phyloP scores from a whole-genome alignment of 2,888 invertebrate genomes.

The Serrognathus titanus region DNA sequence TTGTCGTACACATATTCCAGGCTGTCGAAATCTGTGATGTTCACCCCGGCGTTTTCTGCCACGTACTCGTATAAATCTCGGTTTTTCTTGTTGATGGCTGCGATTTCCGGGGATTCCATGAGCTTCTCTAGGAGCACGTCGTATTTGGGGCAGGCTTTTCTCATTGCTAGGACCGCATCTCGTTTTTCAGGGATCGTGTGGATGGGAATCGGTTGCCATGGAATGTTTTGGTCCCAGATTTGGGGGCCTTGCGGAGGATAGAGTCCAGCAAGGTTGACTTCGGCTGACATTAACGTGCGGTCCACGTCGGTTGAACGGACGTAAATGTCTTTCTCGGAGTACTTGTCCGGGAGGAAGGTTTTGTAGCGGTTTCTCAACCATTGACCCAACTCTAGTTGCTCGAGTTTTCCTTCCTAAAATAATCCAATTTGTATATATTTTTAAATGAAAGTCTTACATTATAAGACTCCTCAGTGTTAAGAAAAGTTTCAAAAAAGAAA shows the following conservation, averaged over 20 bases:
- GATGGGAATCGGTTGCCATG: constrained; percentile 78
- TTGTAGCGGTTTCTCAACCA: constrained; percentile 72
- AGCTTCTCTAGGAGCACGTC: constrained; percentile 57
- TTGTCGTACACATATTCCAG: constrained; percentile 64
- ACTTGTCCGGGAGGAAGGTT: constrained; percentile 55
- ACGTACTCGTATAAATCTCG: constrained; percentile 64
- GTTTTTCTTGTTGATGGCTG: constrained; percentile 56
- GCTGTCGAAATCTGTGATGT: constrained; percentile 54
- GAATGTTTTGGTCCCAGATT: constrained; percentile 58
- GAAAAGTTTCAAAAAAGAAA: neutral
- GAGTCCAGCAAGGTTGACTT: constrained; percentile 74
- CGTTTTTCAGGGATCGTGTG: constrained; percentile 62
- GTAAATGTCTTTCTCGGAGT: constrained; percentile 57
- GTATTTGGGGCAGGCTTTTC: constrained; percentile 64
- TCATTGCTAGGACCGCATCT: constrained; percentile 63
- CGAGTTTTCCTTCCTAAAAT: constrained; percentile 64
- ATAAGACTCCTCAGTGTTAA: too few relatives aligned
- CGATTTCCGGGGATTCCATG: constrained; percentile 35
- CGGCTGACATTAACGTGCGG: constrained; percentile 85
- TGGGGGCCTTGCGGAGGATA: constrained; percentile 62
- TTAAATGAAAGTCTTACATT: neutral
- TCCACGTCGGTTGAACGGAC: constrained; percentile 81
- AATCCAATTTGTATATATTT: constrained; percentile 1
- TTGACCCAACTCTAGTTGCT: constrained; percentile 71
- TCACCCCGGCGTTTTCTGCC: constrained; percentile 59